Conservation (phyloP, 2,888 invertebrate genomes). For the Cryptophagus acutangulus region DNA sequence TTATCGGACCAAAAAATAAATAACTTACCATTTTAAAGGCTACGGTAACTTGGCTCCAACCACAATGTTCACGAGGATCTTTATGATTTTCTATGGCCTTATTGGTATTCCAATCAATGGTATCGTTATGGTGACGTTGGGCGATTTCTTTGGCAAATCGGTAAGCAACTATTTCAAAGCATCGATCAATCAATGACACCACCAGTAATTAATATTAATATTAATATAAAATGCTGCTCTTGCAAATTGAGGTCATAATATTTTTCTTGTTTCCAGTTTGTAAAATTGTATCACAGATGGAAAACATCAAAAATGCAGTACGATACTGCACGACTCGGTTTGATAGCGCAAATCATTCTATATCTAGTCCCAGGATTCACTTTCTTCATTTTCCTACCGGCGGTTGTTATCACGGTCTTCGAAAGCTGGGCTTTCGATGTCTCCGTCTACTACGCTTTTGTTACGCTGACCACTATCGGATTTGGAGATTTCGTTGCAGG, state of each 20-base stretch:
- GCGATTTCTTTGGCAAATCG: slow-evolving; percentile 78
- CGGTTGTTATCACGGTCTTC: slow-evolving; percentile 76
- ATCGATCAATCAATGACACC: slow-evolving; percentile 6
- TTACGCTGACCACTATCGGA: slow-evolving; percentile 82
- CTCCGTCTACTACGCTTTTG: slow-evolving; percentile 82
- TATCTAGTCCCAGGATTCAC: slow-evolving; percentile 86
- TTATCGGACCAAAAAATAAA: background rate
- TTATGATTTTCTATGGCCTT: slow-evolving; percentile 83
- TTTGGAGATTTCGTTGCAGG: slow-evolving; percentile 92
- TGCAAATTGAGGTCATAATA: slow-evolving; percentile 12
- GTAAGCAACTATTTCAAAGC: slow-evolving; percentile 50
- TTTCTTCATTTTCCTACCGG: slow-evolving; percentile 81
- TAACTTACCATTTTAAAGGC: slow-evolving; percentile 52
- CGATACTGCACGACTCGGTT: slow-evolving; percentile 63
- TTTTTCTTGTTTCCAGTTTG: slow-evolving; percentile 55
- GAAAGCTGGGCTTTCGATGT: slow-evolving; percentile 84
- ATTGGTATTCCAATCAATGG: slow-evolving; percentile 84
- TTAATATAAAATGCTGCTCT: slow-evolving; percentile 12
- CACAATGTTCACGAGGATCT: slow-evolving; percentile 69
- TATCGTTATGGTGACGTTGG: slow-evolving; percentile 71
- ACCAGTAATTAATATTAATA: slow-evolving; percentile 1
- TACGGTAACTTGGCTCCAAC: slow-evolving; percentile 88
- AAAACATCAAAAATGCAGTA: slow-evolving; percentile 65
- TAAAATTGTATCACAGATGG: slow-evolving; percentile 74
- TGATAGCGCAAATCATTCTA: slow-evolving; percentile 73